phyloP scores from a whole-genome alignment of 1,140 invertebrate species.

The Drosophila sp. region DNA sequence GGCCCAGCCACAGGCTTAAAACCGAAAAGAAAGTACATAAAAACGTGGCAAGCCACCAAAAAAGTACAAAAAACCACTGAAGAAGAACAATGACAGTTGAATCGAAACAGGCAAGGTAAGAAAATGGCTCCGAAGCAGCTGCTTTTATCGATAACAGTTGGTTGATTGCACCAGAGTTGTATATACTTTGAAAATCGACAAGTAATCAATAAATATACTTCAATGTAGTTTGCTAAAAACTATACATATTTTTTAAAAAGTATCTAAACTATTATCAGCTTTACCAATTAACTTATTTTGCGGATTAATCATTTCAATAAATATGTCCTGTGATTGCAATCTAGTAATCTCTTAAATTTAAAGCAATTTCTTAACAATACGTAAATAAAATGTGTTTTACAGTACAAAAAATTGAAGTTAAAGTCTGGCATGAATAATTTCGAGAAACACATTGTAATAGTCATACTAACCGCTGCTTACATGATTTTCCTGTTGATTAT shows the following conservation, averaged over 20 bases:
- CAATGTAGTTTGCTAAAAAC: too few relatives aligned
- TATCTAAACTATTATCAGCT: too few relatives aligned
- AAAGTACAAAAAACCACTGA: neutral
- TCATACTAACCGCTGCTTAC: slow-evolving; percentile 11
- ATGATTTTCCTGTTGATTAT: neutral
- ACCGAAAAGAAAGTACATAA: slow-evolving; percentile 32
- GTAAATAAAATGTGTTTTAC: neutral
- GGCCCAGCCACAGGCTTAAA: slow-evolving; percentile 21
- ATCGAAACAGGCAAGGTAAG: neutral
- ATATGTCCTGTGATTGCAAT: too few relatives aligned
- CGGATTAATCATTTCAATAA: too few relatives aligned
- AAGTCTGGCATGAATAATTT: slow-evolving; percentile 12
- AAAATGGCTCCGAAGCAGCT: neutral
- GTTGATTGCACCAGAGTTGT: neutral
- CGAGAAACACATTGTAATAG: slow-evolving; percentile 14
- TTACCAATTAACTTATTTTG: too few relatives aligned
- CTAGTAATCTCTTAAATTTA: neutral
- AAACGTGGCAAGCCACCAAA: slow-evolving; percentile 22
- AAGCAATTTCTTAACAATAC: neutral
- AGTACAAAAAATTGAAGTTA: neutral
- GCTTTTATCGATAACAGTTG: slow-evolving; percentile 2
- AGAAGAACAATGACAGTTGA: slow-evolving; percentile 2
- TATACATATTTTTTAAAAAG: too few relatives aligned
- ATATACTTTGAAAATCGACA: too few relatives aligned
- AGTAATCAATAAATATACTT: too few relatives aligned